Base-by-base conservation (phyloP, 23 tunicate genomes). In the Halocynthia aurantium region DNA sequence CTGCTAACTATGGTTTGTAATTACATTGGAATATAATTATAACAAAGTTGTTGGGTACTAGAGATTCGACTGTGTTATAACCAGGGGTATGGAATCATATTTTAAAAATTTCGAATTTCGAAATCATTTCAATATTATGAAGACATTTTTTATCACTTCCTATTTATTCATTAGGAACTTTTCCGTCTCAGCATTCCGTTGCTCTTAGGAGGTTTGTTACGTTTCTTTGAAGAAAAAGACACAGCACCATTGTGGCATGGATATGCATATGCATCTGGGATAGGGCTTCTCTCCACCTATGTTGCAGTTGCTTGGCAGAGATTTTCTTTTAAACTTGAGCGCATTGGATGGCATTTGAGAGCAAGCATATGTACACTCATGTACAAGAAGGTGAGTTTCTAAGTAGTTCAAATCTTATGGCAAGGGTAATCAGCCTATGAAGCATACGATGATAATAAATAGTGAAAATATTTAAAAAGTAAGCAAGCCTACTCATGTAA, bases 321-420 rank as follows among this genome's bases (percentile, higher is more conserved):
- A 6, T 57, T 54, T 18, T 76, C 76, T 61, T 72, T 50, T 50
- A 53, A 60, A 44, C 65, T 80, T 7, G 81, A 70, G 77, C 80
- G 67, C 20, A 17, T 87, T 6, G 98, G 98, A 12, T 83, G 89
- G 98, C 92, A 93, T 70, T 51, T 85, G 5, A 75, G 89, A 71
- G 79, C 71, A 7, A 89, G 94, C 6, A 69, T 70, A 8, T 84
- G 84, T 71, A 85, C 88, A 8, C 62, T 96, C 12, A 96, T 96
- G 96, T 96, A 85, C 81, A 78, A 96, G 62, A 96, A 96, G 79
- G 72, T 67, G 31, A 12, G 44, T 31, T 31, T 31, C 44, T 31
- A 31, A 31, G 44, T 31, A 31, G 44, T 0, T 1, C 44, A 31
- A 31, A 31, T 31, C 1, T 31, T 31, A 31, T 31, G 44, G 44